Evolutionary conservation across 1,140 invertebrate species (phyloP).

Genomic region (Drosophila busckii): DNA sequence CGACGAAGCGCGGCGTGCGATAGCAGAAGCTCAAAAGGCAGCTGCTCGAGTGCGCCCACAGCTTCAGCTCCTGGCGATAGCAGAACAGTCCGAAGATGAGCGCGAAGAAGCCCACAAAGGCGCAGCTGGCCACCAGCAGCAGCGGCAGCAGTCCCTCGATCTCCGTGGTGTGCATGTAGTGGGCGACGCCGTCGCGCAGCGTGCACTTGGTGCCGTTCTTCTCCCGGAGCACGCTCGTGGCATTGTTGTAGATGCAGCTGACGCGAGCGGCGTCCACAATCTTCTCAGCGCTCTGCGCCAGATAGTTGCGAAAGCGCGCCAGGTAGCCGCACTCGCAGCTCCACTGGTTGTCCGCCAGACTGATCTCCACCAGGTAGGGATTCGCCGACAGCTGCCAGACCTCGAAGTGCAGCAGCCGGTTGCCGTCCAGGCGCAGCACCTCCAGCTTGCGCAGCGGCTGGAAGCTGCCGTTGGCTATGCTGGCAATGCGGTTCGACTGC

Average conservation of each 20-base stretch:
- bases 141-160: conserved; percentile 90
- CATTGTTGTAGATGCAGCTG: conserved; percentile 84
- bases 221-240: conserved; percentile 83
- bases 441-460: conserved; percentile 88
- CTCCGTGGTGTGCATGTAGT: conserved; percentile 86
- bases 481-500: conserved; percentile 91
- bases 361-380: conserved; percentile 88
- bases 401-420: conserved; percentile 88
- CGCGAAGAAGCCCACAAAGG: conserved; percentile 86
- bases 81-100: conserved; percentile 87
- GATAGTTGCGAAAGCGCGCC: conserved; percentile 87
- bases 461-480: conserved; percentile 92
- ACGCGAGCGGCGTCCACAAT: conserved; percentile 85
- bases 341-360: conserved; percentile 92
- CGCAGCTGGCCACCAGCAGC: conserved; percentile 85
- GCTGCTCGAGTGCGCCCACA: conserved; percentile 91
- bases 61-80: conserved; percentile 89
- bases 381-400: conserved; percentile 87
- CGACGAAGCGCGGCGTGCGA: conserved; percentile 85
- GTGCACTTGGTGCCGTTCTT: conserved; percentile 86
- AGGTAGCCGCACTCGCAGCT: conserved; percentile 93
- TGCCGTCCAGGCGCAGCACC: conserved; percentile 91
- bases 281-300: conserved; percentile 85
- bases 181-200: conserved; percentile 83
- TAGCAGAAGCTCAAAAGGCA: conserved; percentile 89